Evolutionary conservation across 1,140 invertebrate species (phyloP), one percentile per base, ranked within the genome.

Genomic region (Calliphora vicina): DNA sequence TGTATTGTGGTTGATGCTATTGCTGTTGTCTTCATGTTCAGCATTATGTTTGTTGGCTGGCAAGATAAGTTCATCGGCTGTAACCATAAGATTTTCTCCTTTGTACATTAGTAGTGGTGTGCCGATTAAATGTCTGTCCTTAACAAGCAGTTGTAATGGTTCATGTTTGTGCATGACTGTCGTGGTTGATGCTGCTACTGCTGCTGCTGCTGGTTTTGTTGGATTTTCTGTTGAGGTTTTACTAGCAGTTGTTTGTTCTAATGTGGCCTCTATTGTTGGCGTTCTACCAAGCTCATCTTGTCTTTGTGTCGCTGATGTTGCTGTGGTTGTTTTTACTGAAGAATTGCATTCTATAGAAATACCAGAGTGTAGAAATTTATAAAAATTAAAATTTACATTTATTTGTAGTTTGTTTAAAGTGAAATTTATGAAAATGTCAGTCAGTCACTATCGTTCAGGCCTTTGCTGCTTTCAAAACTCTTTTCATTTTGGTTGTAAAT

Each of bases 121-220:
- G 35, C 88, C 88, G 87, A 89, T 89, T 85, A 89, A 86, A 88
- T 89, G 88, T n/a, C 88, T 86, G 86, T 89, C 87, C 83, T 89
- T 89, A 85, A 89, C 85, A 74, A 89, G 87, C 84, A 89, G 78
- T 84, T 89, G 88, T 84, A 89, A 23, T 61, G 85, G 87, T 67
- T 87, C 84, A 83, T 89, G 88, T 80, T 88, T 88, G 81, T 89
- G 88, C 43, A 80, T 23, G 15, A 74, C 27, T 80, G 82, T 73
- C 29, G 74, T 72, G 42, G 57, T n/a, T 29, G 23, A 8, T 72
- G 15, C 9, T 20, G 82, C 26, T 73, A 78, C 35, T 67, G 50
- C 76, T 72, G 26, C 27, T 26, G 73, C 50, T 78, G 73, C 35
- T 29, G 67, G 17, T 10, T 17, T 74, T 83, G 57, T 42, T 76